phyloP scores from a whole-genome alignment of 1,140 invertebrate species.

The Parapsyche elsis region DNA sequence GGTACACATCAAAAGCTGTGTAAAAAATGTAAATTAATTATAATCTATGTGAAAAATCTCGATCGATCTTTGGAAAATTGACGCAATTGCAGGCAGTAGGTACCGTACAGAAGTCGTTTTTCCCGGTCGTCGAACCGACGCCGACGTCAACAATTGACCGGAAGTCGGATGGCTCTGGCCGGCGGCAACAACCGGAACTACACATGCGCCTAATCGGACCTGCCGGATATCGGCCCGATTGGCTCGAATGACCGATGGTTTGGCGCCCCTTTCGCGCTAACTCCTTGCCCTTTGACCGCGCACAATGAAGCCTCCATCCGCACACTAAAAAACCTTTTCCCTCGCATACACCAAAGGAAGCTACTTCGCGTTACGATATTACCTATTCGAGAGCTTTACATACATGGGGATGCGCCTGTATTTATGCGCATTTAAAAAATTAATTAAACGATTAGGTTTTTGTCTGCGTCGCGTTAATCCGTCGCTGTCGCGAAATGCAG shows the following conservation, averaged over 20 bases:
- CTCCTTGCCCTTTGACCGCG: background rate
- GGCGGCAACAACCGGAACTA: constrained; percentile 14
- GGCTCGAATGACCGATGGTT: background rate
- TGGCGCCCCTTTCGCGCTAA: background rate
- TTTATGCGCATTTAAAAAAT: no score
- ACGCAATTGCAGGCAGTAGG: background rate
- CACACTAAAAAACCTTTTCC: background rate
- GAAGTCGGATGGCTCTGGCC: constrained; percentile 33
- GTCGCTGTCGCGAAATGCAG: no score
- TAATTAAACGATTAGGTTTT: no score
- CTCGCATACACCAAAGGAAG: background rate
- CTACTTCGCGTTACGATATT: background rate
- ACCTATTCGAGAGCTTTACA: no score
- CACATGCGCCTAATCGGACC: background rate
- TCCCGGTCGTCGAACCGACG: constrained; percentile 46
- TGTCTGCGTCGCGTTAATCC: no score
- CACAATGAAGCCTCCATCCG: background rate
- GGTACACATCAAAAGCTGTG: no score
- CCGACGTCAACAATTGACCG: constrained; percentile 50
- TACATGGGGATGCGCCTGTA: no score
- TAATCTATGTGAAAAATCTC: no score
- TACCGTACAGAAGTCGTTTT: constrained; percentile 3
- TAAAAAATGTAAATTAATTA: no score
- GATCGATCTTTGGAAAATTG: no score
- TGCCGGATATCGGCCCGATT: background rate